Evolutionary conservation across 2,113 vertebrate genomes (phyloP).

Genomic region (Odobenus rosmarus): DNA sequence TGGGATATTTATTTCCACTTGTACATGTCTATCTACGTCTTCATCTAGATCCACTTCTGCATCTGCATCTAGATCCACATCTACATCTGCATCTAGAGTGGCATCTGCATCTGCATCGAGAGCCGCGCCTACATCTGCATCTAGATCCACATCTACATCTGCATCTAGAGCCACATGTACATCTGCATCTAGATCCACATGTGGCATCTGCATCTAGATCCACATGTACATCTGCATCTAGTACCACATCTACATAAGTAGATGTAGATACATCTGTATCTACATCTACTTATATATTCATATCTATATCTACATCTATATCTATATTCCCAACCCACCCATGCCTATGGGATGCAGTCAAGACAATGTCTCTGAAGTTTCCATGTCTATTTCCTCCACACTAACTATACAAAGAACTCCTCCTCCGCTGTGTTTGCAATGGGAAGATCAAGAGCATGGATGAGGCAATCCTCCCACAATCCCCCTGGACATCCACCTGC

Average conservation of each 20-base stretch:
- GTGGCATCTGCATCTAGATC: no score
- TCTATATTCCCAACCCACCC: not conserved
- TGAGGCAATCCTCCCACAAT: not conserved
- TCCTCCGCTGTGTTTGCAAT: not conserved
- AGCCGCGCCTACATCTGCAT: rapidly evolving
- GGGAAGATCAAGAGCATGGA: not conserved
- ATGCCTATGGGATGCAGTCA: not conserved
- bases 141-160: rapidly evolving
- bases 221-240: rapidly evolving
- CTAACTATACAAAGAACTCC: not conserved
- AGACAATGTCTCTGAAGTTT: not conserved
- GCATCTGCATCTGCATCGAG: rapidly evolving
- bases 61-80: no score
- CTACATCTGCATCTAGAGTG: no score
- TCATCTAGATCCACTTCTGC: not conserved
- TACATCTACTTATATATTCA: no score
- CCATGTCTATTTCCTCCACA: not conserved
- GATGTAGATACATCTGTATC: no score
- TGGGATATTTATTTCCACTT: no score
- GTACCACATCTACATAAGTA: no score
- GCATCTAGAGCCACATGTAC: rapidly evolving
- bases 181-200: not conserved
- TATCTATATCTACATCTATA: no score
- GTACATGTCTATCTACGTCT: not conserved
- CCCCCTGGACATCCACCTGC: not conserved